Base-by-base conservation (phyloP, 1,140 invertebrate species). In the Ectropis grisescens region DNA sequence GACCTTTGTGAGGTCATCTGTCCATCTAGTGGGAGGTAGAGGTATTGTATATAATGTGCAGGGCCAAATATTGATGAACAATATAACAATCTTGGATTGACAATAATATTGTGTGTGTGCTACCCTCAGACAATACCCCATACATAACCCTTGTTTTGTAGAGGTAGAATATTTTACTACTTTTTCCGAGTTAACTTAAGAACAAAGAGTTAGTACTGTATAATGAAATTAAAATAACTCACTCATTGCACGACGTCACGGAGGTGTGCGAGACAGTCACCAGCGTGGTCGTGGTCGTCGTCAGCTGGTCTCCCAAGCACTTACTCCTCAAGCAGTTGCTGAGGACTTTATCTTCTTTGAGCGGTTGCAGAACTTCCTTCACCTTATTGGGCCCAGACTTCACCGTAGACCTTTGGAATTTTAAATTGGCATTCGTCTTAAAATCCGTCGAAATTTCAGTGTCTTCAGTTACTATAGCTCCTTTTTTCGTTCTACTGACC, bases 241-340 rank as follows among this genome's bases (percentile, higher is more conserved):
- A 83, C 82, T 82, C 80, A 62, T 82, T 83, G 42, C 78, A 82
- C 29, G 61, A 64, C 15, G 70, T 82, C 7, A 67, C 60, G 11
- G 61, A 58, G 2, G 65, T 80, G 41, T 82, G 82, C 11, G 65
- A 65, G 28, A 80, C 70, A 2, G 70, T 81, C 34, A 80, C 75
- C 45, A 75, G 49, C 7, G 78, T 82, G 0, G 69, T 80, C 13
- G 74, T 75, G 13, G 60, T 74, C 7, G 78, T 78, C 4, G 76
- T 74, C 29, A 78, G 42, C 28, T 54, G 64, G 23, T 80, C 67
- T 2, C 66, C 60, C 11, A 80, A 48, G 40, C 78, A 82, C 47
- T 66, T 74, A 31, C 52, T 68, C 30, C 70, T 43, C 8, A 40
- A 50, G 16, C 62, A 71, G 36, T 70, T 44, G 10, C 55, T 47